Evolutionary conservation across 1,140 invertebrate species (phyloP).

Genomic region (Macrocentrus cingulum): DNA sequence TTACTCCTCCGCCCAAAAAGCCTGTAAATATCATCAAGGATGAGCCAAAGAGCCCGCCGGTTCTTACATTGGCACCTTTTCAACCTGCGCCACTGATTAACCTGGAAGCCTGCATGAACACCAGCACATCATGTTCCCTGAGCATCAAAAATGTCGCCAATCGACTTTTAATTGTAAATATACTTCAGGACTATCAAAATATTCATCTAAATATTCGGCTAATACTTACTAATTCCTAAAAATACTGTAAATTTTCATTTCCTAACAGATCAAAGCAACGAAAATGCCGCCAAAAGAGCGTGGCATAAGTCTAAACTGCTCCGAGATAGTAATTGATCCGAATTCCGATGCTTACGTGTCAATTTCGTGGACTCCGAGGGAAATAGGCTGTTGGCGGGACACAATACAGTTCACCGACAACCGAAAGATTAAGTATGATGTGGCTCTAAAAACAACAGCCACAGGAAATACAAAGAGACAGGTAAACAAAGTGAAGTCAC

Average conservation of each 20-base stretch:
- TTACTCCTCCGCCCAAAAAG: too few relatives aligned
- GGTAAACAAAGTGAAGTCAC: constrained; percentile 34
- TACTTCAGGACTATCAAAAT: too few relatives aligned
- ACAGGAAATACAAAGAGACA: constrained; percentile 32
- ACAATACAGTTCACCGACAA: constrained; percentile 66
- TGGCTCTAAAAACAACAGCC: constrained; percentile 61
- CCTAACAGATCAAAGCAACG: constrained; percentile 63
- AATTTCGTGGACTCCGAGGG: constrained; percentile 64
- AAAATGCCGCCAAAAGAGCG: constrained; percentile 63
- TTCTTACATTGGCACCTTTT: constrained; percentile 47
- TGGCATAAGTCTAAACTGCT: constrained; percentile 59
- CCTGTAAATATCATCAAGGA: too few relatives aligned
- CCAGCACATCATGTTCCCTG: constrained; percentile 30
- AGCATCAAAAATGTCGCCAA: constrained; percentile 40
- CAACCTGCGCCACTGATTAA: constrained; percentile 45
- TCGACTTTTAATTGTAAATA: constrained; percentile 38
- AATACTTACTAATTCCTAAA: constrained; percentile 10
- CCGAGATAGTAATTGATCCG: constrained; percentile 55
- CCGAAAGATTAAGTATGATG: constrained; percentile 66
- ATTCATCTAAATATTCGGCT: too few relatives aligned
- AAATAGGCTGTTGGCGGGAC: constrained; percentile 63
- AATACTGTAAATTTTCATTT: constrained; percentile 11
- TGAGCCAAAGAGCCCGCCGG: constrained; percentile 13
- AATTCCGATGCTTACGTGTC: constrained; percentile 56
- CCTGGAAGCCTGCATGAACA: constrained; percentile 40